phyloP scores from a whole-genome alignment of 2,113 vertebrate genomes.

The Brachyistius frenatus region DNA sequence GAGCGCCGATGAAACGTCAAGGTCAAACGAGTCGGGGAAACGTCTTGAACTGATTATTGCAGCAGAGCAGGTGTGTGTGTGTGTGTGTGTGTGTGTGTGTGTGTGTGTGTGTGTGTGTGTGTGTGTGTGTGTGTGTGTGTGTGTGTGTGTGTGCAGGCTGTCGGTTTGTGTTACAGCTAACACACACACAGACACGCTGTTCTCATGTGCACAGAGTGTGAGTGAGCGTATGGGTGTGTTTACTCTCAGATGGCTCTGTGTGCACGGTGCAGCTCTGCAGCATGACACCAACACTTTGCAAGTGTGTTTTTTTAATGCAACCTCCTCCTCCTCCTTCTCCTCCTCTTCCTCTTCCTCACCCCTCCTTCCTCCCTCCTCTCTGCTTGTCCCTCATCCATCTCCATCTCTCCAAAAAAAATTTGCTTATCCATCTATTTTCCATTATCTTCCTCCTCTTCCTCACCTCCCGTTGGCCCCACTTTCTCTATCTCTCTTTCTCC shows the following conservation, averaged over 20 bases:
- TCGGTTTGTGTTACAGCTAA: slow-evolving; percentile 28
- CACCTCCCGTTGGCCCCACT: neutral
- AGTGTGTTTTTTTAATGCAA: slow-evolving; percentile 48
- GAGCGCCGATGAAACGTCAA: slow-evolving; percentile 55
- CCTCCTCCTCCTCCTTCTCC: neutral
- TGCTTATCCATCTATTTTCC: neutral
- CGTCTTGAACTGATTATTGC: slow-evolving; percentile 33
- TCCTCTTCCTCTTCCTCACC: neutral
- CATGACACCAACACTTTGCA: slow-evolving; percentile 42
- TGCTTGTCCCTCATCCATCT: neutral
- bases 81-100: no score
- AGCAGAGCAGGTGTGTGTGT: slow-evolving; percentile 29
- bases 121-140: no score
- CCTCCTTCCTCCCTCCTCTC: neutral
- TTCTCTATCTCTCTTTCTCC: neutral
- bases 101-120: slow-evolving; percentile 9
- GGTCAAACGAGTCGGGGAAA: slow-evolving; percentile 55
- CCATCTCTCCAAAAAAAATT: slow-evolving; percentile 10
- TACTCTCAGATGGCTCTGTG: slow-evolving; percentile 35
- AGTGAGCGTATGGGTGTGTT: slow-evolving; percentile 52
- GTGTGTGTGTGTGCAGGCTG: slow-evolving; percentile 29
- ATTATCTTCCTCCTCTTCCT: neutral
- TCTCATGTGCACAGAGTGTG: neutral
- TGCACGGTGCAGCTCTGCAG: slow-evolving; percentile 56
- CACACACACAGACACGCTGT: slow-evolving; percentile 4